These are phyloP conservation scores for Dicerorhinus sumatrensis DNA, from an alignment of 2,113 vertebrate species.

Conservation along the genomic window DNA sequence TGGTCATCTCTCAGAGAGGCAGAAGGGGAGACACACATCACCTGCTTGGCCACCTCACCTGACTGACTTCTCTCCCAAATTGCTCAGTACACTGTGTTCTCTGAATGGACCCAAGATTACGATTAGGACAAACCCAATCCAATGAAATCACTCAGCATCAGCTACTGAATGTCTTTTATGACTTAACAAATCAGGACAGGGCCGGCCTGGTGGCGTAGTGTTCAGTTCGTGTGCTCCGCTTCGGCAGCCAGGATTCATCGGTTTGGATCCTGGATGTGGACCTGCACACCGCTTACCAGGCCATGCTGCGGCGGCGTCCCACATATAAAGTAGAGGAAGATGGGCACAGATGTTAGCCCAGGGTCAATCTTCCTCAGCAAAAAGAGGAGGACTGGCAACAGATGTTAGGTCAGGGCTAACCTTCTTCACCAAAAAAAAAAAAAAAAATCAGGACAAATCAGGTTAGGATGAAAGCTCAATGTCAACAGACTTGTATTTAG, in stretches of 20 bases:
- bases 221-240: too few species aligned
- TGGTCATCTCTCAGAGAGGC: neutral
- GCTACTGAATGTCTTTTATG: neutral
- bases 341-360: too few species aligned
- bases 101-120: neutral
- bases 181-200: neutral
- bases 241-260: too few species aligned
- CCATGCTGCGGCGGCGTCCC: too few species aligned
- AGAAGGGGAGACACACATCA: neutral
- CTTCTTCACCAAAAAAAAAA: neutral
- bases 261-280: too few species aligned
- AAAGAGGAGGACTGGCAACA: too few species aligned
- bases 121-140: neutral
- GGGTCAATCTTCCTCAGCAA: too few species aligned
- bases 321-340: too few species aligned
- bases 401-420: too few species aligned
- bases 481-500: neutral
- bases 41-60: neutral
- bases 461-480: neutral
- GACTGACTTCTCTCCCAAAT: neutral
- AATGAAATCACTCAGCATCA: neutral
- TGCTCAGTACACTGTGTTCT: too few species aligned
- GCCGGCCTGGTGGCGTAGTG: too few species aligned
- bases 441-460: neutral
- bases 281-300: too few species aligned